Evolutionary conservation across 2,113 vertebrate genomes (phyloP).

Genomic region (Equus quagga): DNA sequence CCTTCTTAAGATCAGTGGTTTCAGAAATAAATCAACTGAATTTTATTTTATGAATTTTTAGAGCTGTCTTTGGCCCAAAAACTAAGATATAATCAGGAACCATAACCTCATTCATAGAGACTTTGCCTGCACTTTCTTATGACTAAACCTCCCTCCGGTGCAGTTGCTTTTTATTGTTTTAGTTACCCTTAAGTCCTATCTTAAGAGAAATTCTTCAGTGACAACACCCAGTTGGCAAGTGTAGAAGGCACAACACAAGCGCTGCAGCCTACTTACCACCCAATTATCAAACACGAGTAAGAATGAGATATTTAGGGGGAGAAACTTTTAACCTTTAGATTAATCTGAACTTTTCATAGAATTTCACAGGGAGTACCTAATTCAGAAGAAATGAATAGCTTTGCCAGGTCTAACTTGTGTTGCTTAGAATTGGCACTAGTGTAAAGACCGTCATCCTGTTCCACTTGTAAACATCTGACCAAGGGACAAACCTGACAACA

Average conservation of each 20-base stretch:
- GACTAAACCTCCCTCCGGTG: not conserved
- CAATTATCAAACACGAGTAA: not conserved
- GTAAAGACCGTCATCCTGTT: not conserved
- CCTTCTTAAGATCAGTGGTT: not conserved
- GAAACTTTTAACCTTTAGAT: not conserved
- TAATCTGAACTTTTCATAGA: not conserved
- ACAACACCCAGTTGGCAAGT: not conserved
- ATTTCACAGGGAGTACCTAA: not conserved
- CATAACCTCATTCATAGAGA: not conserved
- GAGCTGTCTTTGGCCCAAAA: not conserved
- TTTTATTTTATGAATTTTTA: not conserved
- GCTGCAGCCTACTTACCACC: not conserved
- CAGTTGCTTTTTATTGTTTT: not conserved
- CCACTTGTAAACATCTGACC: not conserved
- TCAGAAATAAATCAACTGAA: not conserved
- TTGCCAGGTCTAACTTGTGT: not conserved
- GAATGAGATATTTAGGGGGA: not conserved
- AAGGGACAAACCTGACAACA: not conserved
- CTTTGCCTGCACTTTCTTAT: not conserved
- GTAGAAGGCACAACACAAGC: not conserved
- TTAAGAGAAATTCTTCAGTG: not conserved
- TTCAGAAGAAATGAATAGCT: not conserved
- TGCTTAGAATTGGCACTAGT: not conserved
- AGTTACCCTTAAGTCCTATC: not conserved
- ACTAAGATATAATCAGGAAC: not conserved